A percentile compares a stretch with the other conserved stretches of the same genome.
Evolutionary conservation across 2,113 vertebrate genomes (phyloP).

Genomic region (Anser cygnoides): DNA sequence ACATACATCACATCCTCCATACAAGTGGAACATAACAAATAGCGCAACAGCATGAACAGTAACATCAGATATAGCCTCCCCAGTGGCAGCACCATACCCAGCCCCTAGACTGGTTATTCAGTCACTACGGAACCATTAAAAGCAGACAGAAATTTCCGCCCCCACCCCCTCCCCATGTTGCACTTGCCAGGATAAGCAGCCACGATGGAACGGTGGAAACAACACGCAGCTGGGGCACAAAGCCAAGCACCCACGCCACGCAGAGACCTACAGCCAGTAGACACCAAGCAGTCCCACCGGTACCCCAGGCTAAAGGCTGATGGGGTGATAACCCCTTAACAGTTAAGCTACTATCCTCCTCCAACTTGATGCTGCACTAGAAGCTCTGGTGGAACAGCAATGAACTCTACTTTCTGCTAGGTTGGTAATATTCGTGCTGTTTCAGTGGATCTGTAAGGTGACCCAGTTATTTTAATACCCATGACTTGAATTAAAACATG

Average conservation of each 20-base stretch:
- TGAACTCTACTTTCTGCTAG: neutral
- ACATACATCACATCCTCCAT: neutral
- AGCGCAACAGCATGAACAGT: neutral
- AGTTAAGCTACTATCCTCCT: neutral
- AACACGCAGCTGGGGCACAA: neutral
- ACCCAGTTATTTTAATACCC: neutral
- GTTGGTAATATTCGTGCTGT: neutral
- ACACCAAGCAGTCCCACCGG: neutral
- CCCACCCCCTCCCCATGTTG: neutral
- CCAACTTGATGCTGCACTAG: neutral
- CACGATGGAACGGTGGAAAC: accelerated
- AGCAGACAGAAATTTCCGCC: neutral
- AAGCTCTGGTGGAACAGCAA: neutral
- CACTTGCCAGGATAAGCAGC: neutral
- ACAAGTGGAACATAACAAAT: neutral
- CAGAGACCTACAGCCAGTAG: neutral
- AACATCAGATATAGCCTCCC: neutral
- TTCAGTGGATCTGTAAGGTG: neutral
- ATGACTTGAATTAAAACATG: neutral
- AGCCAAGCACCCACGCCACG: neutral
- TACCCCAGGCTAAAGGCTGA: neutral
- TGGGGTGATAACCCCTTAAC: neutral
- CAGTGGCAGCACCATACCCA: neutral
- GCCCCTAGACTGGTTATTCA: neutral
- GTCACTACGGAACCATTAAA: neutral